A percentile compares a stretch with the other conserved stretches of the same genome.
These are phyloP conservation scores for Argyrosomus japonicus DNA, from an alignment of 2,113 vertebrate species.

Conservation along the genomic window DNA sequence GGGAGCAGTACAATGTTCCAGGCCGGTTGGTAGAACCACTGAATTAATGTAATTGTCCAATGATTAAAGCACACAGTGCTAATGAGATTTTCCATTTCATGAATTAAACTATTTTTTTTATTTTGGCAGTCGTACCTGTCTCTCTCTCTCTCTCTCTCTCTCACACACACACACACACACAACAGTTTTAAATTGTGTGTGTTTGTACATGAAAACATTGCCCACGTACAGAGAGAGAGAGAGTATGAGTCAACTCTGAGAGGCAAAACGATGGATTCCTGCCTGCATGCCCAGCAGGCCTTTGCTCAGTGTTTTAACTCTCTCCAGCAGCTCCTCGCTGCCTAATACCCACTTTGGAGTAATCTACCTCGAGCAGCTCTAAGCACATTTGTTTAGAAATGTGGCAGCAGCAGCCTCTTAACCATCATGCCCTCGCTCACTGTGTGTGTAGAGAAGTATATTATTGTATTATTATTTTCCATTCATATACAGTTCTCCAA, in stretches of 20 bases:
- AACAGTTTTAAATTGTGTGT: not conserved
- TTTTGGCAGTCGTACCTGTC: not conserved
- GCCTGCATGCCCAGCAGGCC: conserved; percentile 57
- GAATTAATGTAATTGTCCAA: not conserved
- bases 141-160: not conserved
- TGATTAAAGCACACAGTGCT: not conserved
- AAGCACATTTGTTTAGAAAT: conserved; percentile 42
- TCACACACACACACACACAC: not conserved
- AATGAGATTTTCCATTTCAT: not conserved
- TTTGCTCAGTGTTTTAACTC: conserved; percentile 67
- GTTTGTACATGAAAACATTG: conserved; percentile 25
- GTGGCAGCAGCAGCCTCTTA: not conserved
- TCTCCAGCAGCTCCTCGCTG: conserved; percentile 68
- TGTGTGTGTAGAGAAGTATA: not conserved
- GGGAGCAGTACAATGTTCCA: not conserved
- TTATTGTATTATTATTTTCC: not conserved
- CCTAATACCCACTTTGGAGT: conserved; percentile 46
- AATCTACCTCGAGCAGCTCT: conserved; percentile 40
- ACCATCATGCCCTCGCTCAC: conserved; percentile 7
- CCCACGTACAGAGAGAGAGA: conserved; percentile 38
- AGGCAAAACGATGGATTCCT: conserved; percentile 65
- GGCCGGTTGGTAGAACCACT: not conserved
- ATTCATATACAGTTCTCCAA: not conserved
- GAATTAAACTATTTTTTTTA: conserved; percentile 2
- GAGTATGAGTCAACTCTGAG: conserved; percentile 66